Percentiles rank a stretch among this genome's conserved stretches.
phyloP scores from a whole-genome alignment of 92 coral and sea anemone species.

The Isaurus tuberculatus region DNA sequence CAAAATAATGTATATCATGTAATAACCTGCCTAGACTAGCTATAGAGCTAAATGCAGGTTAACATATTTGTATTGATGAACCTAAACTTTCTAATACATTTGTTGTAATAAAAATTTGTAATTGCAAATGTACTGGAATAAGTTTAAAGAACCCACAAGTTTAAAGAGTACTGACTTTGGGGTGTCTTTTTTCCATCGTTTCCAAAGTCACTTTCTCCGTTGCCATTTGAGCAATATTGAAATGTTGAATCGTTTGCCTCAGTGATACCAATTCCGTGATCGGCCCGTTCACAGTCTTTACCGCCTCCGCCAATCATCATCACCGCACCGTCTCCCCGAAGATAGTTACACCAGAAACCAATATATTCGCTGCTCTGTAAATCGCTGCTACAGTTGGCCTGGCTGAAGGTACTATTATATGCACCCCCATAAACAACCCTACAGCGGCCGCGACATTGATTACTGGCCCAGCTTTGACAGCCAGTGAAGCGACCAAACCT shows the following conservation, averaged over 20 bases:
- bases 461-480: too few relatives aligned
- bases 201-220: not conserved
- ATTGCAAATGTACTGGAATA: too few relatives aligned
- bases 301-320: slow-evolving; percentile 2
- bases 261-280: not conserved
- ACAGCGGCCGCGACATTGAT: too few relatives aligned
- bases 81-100: too few relatives aligned
- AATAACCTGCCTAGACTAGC: too few relatives aligned
- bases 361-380: not conserved
- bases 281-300: not conserved
- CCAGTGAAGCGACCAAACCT: too few relatives aligned
- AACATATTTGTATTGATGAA: too few relatives aligned
- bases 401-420: too few relatives aligned
- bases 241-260: not conserved
- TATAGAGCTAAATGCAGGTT: too few relatives aligned
- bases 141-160: not conserved
- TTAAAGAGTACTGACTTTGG: not conserved
- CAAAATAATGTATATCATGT: too few relatives aligned
- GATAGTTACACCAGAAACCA: not conserved
- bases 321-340: not conserved
- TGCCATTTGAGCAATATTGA: not conserved
- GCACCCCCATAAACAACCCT: too few relatives aligned
- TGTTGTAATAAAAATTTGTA: too few relatives aligned
- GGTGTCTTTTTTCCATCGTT: not conserved
- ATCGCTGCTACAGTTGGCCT: not conserved